A percentile compares a stretch with the other conserved stretches of the same genome.
phyloP scores from a whole-genome alignment of 2,113 vertebrate genomes.

The Brienomyrus brachyistius region DNA sequence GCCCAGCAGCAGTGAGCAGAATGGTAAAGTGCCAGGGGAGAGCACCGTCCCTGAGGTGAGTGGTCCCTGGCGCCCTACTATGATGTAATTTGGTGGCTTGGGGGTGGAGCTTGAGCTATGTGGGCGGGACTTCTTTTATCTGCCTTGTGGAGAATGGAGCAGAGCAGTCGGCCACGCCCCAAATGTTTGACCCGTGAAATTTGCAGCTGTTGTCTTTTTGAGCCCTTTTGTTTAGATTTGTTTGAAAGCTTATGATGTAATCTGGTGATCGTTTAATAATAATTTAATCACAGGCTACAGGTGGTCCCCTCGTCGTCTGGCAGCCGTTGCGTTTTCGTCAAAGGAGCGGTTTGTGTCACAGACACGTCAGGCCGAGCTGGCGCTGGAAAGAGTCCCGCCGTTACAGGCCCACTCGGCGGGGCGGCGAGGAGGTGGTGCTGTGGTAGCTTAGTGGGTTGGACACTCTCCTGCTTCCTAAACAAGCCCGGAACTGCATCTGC shows the following conservation, averaged over 20 bases:
- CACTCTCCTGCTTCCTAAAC: neutral
- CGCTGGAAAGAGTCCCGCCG: neutral
- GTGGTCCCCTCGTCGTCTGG: neutral
- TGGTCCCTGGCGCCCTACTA: neutral
- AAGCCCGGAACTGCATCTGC: neutral
- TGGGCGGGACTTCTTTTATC: neutral
- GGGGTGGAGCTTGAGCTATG: neutral
- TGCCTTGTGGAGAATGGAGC: neutral
- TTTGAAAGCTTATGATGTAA: neutral
- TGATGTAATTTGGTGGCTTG: too few species aligned
- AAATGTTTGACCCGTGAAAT: neutral
- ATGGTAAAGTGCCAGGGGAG: constrained; percentile 46
- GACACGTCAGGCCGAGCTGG: neutral
- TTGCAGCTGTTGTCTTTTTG: neutral
- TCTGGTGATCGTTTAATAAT: neutral
- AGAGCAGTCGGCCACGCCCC: neutral
- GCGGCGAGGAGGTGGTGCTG: neutral
- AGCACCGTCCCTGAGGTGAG: constrained; percentile 59
- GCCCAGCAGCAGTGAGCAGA: constrained; percentile 49
- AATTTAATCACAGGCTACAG: neutral
- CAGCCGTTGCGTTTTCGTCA: neutral
- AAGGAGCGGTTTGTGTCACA: neutral
- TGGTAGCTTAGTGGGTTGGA: neutral
- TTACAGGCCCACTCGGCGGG: neutral
- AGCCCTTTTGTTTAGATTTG: neutral